Conservation (phyloP, 2,797 vertebrate species). For the Leptatherina wallacei region DNA sequence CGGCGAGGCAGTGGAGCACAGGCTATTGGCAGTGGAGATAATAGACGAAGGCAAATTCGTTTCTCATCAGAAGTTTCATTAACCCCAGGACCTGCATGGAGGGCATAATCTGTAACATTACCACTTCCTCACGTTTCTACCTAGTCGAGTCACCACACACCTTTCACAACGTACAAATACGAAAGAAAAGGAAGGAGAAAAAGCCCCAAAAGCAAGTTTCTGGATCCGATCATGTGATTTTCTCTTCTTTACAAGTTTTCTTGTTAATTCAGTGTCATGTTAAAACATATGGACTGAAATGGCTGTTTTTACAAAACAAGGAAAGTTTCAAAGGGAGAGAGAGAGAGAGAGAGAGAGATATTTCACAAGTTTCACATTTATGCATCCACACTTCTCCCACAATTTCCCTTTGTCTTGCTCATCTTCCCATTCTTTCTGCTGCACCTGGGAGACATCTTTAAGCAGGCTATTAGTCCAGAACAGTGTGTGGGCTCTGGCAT, state of each 20-base stretch:
- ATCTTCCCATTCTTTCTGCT: slow-evolving; percentile 36
- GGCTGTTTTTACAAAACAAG: slow-evolving; percentile 43
- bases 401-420: slow-evolving; percentile 25
- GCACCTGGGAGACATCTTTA: slow-evolving; percentile 70
- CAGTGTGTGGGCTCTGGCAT: slow-evolving; percentile 73
- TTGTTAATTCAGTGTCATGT: slow-evolving; percentile 46
- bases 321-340: slow-evolving; percentile 20
- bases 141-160: slow-evolving; percentile 65
- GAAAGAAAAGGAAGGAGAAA: slow-evolving; percentile 3
- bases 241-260: slow-evolving; percentile 24
- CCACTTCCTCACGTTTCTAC: slow-evolving; percentile 81
- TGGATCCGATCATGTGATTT: slow-evolving; percentile 39
- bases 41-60: slow-evolving; percentile 85
- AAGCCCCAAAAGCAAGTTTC: slow-evolving; percentile 42
- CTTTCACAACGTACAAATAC: slow-evolving; percentile 68
- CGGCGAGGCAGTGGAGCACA: slow-evolving; percentile 51
- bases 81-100: slow-evolving; percentile 82
- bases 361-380: slow-evolving; percentile 41
- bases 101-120: slow-evolving; percentile 87
- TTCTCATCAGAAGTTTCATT: slow-evolving; percentile 89
- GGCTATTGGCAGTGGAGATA: slow-evolving; percentile 83
- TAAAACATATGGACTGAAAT: slow-evolving; percentile 22
- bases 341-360: slow-evolving; percentile 13
- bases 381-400: slow-evolving; percentile 7
- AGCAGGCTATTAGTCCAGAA: slow-evolving; percentile 73